Percentiles rank a stretch among this genome's conserved stretches.
phyloP scores from a whole-genome alignment of 2,888 invertebrate species.

The Loripinus fragilis region DNA sequence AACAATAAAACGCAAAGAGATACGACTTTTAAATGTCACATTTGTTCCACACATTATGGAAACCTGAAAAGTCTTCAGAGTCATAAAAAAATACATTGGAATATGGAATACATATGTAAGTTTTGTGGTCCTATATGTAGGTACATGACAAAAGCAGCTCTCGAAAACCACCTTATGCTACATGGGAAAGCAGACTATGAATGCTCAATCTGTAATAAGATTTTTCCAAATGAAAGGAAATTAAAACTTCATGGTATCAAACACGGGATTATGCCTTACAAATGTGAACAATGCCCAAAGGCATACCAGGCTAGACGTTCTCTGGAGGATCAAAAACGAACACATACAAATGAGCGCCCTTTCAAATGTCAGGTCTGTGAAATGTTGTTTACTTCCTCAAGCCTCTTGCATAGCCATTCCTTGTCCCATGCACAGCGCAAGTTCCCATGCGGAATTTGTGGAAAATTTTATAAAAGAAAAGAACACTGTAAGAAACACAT shows the following conservation, averaged over 20 bases:
- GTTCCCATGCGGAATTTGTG: not conserved
- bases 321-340: not conserved
- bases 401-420: not conserved
- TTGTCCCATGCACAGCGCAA: not conserved
- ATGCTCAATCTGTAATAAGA: not conserved
- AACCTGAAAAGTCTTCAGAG: not conserved
- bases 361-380: not conserved
- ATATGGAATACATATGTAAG: not conserved
- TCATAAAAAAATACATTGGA: not conserved
- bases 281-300: not conserved
- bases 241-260: not conserved
- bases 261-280: not conserved
- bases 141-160: not conserved
- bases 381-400: not conserved
- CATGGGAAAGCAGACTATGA: not conserved
- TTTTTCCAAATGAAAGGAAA: not conserved
- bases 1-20: not conserved
- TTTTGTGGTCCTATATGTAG: not conserved
- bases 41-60: not conserved
- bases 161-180: not conserved
- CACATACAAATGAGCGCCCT: not conserved
- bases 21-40: not conserved
- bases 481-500: not conserved
- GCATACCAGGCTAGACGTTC: not conserved
- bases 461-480: not conserved